A percentile compares a stretch with the other conserved stretches of the same genome.
Evolutionary conservation across 2,113 vertebrate species (phyloP).

Genomic region (Chauna torquata): DNA sequence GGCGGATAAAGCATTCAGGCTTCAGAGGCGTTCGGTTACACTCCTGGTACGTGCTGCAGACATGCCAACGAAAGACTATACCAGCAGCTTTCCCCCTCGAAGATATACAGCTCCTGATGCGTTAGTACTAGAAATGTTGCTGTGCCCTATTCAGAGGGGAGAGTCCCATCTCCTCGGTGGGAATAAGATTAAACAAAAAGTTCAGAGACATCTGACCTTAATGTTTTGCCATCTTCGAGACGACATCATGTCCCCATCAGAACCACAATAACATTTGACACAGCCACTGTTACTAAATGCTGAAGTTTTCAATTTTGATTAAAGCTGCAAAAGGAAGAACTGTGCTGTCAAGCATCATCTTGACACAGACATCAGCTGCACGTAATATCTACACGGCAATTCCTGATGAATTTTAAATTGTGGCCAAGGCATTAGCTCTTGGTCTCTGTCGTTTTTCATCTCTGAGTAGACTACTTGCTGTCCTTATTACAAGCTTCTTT

Average conservation of each 20-base stretch:
- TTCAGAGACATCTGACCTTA: not conserved
- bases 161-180: not conserved
- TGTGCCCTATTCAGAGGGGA: not conserved
- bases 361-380: not conserved
- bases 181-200: not conserved
- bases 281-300: not conserved
- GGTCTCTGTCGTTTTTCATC: not conserved
- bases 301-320: not conserved
- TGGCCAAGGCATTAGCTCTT: not conserved
- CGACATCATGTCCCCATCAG: not conserved
- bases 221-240: not conserved
- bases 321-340: not conserved
- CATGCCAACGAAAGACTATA: not conserved
- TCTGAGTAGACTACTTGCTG: not conserved
- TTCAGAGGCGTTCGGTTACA: not conserved
- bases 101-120: not conserved
- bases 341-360: not conserved
- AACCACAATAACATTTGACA: not conserved
- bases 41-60: not conserved
- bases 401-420: not conserved
- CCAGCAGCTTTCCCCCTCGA: not conserved
- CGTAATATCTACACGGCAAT: not conserved
- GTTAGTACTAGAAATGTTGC: not conserved
- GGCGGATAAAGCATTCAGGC: not conserved
- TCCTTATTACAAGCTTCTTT: not conserved